Conservation (phyloP, 1,140 invertebrate species). For the Neodiprion lecontei region DNA sequence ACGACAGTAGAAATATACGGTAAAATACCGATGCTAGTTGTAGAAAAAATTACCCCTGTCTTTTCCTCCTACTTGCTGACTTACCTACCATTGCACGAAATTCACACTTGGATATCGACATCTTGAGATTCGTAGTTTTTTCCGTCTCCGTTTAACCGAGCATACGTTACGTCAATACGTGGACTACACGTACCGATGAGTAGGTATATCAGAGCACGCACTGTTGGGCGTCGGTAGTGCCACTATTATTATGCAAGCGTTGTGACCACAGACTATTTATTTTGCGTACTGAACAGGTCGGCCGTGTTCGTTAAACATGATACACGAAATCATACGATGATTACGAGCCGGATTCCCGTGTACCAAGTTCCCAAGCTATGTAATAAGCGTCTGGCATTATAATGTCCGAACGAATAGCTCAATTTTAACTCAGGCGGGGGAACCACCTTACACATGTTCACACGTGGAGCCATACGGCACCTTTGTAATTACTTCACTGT, state of each 20-base stretch:
- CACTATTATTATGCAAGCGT: constrained; percentile 5
- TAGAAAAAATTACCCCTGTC: no score
- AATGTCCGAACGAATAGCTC: not conserved
- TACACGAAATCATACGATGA: constrained; percentile 19
- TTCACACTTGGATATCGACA: not conserved
- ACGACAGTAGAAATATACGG: not conserved
- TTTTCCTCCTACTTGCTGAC: no score
- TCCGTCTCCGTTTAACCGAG: no score
- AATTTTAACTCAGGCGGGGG: not conserved
- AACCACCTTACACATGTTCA: not conserved
- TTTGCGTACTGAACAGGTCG: not conserved
- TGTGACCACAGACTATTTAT: not conserved
- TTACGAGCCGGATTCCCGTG: not conserved
- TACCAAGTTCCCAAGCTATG: not conserved
- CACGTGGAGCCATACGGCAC: not conserved
- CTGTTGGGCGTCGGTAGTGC: not conserved
- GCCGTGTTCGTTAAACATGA: not conserved
- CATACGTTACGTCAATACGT: no score
- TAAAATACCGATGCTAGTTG: no score
- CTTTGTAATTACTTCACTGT: no score
- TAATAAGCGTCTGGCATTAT: not conserved
- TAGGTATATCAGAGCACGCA: not conserved
- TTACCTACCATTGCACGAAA: not conserved
- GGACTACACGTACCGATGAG: no score
- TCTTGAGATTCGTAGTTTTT: no score